These are phyloP conservation scores for Columba guinea DNA, from an alignment of 2,797 vertebrate genomes.

Conservation along the genomic window DNA sequence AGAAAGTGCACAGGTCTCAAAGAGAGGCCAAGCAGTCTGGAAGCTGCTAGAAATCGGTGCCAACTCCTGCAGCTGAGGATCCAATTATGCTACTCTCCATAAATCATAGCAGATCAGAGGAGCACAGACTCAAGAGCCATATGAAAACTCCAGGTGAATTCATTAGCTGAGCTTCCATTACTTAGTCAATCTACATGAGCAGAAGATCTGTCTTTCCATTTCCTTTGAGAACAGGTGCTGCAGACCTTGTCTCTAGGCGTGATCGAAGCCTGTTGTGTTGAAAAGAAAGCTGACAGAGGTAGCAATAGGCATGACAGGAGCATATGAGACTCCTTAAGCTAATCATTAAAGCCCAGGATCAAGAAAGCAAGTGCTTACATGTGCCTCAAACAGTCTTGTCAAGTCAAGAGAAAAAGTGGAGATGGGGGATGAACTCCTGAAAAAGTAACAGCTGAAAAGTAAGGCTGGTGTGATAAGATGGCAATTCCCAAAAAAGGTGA, in stretches of 20 bases:
- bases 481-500: conserved; percentile 4
- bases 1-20: neutral
- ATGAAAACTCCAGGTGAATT: conserved; percentile 31
- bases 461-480: conserved; percentile 12
- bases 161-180: neutral
- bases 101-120: neutral
- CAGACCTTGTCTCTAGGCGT: conserved; percentile 1
- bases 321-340: conserved; percentile 58
- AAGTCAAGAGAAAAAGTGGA: conserved; percentile 23
- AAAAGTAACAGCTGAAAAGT: conserved; percentile 57
- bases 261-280: conserved; percentile 27
- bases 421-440: neutral
- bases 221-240: conserved; percentile 17
- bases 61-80: neutral
- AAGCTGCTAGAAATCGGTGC: conserved; percentile 10
- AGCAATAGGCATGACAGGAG: conserved; percentile 58
- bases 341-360: conserved; percentile 54
- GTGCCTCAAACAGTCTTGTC: conserved; percentile 45
- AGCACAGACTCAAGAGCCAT: neutral
- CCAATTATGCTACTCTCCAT: neutral
- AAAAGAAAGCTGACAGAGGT: conserved; percentile 55
- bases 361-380: conserved; percentile 41
- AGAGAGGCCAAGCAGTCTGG: neutral
- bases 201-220: neutral
- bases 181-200: neutral